Base-by-base conservation (phyloP, 2,113 vertebrate species). In the Prolemur simus region DNA sequence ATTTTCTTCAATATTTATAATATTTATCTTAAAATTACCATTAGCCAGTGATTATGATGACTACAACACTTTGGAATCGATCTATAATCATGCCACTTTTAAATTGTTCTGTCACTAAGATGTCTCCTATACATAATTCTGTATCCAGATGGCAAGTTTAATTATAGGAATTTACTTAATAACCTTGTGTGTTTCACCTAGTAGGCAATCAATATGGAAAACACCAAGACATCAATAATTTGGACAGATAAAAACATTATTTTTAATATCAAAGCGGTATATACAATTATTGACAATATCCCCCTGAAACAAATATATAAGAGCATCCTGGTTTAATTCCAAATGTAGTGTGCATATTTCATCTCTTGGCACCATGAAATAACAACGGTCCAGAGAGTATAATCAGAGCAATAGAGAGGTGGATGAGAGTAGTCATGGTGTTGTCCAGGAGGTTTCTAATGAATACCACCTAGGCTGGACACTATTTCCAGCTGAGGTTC, bases 161-260 rank as follows among this genome's bases (percentile, higher is more conserved):
- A 77, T 76, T 97, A 83, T 60, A 95, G 87, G 8, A 77, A 96
- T 85, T 96, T 73, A 60, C 11, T 91, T 95, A 97, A 96, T 94
- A 97, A 96, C 96, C 49, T 45, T 49, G 45, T 42, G 23, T 42
- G 37, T 91, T 87, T 96, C 88, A 78, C 34, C 6, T 58, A 76
- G 13, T 78, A 95, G 37, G 45, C 15, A 91, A 42, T 68, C 9
- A 80, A 68, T 89, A 66, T 34, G 7, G 42, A 83, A 92, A 95
- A 92, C 6, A 77, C 9, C 42, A 54, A 81, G 12, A 56, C 64
- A 56, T 37, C 47, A 92, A 86, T 86, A 91, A 80, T 76, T 80
- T 84, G 13, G 25, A 76, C 6, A 60, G 14, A 85, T 63, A 83
- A 86, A 88, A 11, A 74, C 34, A 74, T 60, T 64, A 54, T 42